Conservation (phyloP, 2,888 invertebrate genomes). For the Dasypolia templi region DNA sequence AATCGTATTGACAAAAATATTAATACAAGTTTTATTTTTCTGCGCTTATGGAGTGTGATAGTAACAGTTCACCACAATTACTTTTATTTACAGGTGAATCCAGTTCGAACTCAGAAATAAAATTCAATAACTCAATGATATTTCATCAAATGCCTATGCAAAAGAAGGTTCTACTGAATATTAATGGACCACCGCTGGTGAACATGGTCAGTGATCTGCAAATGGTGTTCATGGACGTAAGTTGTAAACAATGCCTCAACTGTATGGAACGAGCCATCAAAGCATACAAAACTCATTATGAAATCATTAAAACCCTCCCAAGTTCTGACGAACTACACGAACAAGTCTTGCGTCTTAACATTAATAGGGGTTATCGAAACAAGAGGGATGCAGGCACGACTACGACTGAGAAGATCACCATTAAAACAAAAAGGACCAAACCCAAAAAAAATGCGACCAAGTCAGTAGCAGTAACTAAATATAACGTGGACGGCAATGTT, state of each 20-base stretch:
- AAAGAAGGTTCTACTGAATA: conserved; percentile 68
- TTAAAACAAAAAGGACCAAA: conserved; percentile 65
- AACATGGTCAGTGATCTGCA: conserved; percentile 68
- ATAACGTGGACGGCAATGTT: conserved; percentile 74
- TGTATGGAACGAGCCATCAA: conserved; percentile 80
- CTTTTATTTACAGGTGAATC: conserved; percentile 21
- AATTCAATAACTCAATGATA: conserved; percentile 49
- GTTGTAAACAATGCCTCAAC: conserved; percentile 73
- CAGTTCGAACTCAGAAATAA: conserved; percentile 36
- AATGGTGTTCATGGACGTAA: conserved; percentile 69
- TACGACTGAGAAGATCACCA: conserved; percentile 14
- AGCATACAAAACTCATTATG: conserved; percentile 65
- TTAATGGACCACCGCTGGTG: conserved; percentile 64
- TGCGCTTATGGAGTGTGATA: background rate
- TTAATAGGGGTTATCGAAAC: conserved; percentile 53
- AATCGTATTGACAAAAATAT: too few species aligned
- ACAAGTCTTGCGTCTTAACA: conserved; percentile 63
- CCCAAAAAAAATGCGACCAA: conserved; percentile 67
- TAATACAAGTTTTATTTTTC: background rate
- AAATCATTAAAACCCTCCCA: conserved; percentile 49
- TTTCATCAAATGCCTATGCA: conserved; percentile 45
- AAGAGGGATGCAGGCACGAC: conserved; percentile 64
- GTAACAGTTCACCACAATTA: background rate
- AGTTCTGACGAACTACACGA: conserved; percentile 66
- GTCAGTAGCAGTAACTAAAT: conserved; percentile 78